These are phyloP conservation scores for Acanthis flammea DNA, from an alignment of 2,797 vertebrate genomes.

Conservation along the genomic window DNA sequence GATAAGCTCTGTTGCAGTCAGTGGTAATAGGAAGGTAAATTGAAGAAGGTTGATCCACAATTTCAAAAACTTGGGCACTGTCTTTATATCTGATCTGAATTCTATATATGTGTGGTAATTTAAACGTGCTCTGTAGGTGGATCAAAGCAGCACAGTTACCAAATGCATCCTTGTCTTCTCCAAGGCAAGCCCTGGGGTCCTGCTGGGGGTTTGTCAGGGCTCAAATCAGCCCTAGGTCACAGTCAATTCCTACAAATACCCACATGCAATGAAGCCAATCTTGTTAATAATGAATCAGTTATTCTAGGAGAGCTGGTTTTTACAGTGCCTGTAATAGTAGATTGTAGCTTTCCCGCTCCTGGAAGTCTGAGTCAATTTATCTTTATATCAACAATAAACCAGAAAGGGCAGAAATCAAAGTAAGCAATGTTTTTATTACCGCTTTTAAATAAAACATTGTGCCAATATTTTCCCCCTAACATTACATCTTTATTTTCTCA, in stretches of 20 bases:
- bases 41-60: not conserved
- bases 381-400: constrained; percentile 55
- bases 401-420: constrained; percentile 60
- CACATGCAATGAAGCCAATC: not conserved
- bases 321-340: constrained; percentile 14
- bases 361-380: constrained; percentile 55
- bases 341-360: not conserved
- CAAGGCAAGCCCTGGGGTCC: not conserved
- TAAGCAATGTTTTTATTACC: constrained; percentile 44
- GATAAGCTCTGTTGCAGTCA: not conserved
- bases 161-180: not conserved
- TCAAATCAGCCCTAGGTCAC: not conserved
- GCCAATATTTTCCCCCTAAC: constrained; percentile 20
- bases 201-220: not conserved
- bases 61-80: not conserved
- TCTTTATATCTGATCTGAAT: not conserved
- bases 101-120: fast-evolving
- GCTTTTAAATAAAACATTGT: constrained; percentile 55
- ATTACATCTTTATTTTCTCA: constrained; percentile 46
- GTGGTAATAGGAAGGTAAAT: not conserved
- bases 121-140: not conserved
- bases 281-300: constrained; percentile 40
- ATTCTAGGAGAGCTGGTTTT: not conserved
- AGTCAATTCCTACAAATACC: not conserved
- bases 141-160: not conserved